Conservation (phyloP, 2,888 invertebrate genomes). For the Helicoverpa assulta region DNA sequence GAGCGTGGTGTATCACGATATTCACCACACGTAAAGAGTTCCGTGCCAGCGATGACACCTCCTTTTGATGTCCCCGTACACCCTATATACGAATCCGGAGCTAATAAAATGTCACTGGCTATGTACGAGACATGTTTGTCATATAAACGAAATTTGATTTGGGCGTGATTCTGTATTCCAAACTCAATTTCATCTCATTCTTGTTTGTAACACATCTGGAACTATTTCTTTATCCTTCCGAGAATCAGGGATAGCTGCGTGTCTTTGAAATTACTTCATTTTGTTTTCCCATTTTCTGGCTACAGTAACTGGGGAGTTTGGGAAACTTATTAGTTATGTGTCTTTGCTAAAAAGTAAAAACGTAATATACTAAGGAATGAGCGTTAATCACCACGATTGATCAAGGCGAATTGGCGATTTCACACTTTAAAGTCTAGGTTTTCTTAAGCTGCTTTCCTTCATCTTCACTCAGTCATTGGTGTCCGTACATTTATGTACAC, state of each 20-base stretch:
- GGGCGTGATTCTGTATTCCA: slow-evolving; percentile 75
- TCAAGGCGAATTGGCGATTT: too few relatives aligned
- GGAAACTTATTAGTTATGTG: too few relatives aligned
- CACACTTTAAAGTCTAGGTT: too few relatives aligned
- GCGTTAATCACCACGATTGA: too few relatives aligned
- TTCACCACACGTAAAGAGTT: slow-evolving; percentile 85
- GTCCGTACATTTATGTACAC: too few relatives aligned
- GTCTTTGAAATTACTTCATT: too few relatives aligned
- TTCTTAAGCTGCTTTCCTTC: too few relatives aligned
- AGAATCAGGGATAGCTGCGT: slow-evolving; percentile 54
- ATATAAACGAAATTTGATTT: slow-evolving; percentile 83
- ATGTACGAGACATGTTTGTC: slow-evolving; percentile 80
- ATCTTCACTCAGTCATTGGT: too few relatives aligned
- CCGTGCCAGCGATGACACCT: slow-evolving; percentile 78
- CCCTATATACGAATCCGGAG: slow-evolving; percentile 71
- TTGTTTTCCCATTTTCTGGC: too few relatives aligned
- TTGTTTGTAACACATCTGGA: slow-evolving; percentile 75
- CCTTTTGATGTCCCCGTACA: slow-evolving; percentile 79
- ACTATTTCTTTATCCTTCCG: slow-evolving; percentile 70
- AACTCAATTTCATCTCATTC: slow-evolving; percentile 75
- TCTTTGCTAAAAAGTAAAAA: too few relatives aligned
- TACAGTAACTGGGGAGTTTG: too few relatives aligned
- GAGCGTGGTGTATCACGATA: slow-evolving; percentile 72
- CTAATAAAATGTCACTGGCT: slow-evolving; percentile 82
- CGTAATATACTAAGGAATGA: too few relatives aligned